Evolutionary conservation across 2,797 vertebrate genomes (phyloP).

Genomic region (Pterois miles): DNA sequence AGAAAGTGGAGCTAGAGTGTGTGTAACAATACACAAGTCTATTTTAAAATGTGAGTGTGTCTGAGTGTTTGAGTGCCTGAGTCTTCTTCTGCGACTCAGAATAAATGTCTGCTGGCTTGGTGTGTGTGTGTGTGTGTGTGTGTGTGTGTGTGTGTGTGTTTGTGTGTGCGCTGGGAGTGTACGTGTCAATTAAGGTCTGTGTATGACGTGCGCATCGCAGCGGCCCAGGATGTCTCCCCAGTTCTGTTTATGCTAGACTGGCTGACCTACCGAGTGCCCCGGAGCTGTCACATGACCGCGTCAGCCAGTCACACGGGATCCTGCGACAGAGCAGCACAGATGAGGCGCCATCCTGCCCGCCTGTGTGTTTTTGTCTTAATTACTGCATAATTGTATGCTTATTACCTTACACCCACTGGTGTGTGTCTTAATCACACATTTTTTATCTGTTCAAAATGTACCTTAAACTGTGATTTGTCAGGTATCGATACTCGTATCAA

Average conservation of each 20-base stretch:
- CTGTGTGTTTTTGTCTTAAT: constrained; percentile 46
- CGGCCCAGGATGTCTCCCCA: constrained; percentile 46
- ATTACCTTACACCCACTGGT: background rate
- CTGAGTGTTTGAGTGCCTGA: background rate
- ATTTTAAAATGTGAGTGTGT: constrained; percentile 27
- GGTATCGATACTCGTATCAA: too few species aligned
- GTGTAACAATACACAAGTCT: too few species aligned
- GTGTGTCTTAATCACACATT: background rate
- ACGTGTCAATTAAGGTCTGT: constrained; percentile 6
- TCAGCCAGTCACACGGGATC: constrained; percentile 47
- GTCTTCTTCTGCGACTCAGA: constrained; percentile 17
- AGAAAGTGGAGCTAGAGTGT: background rate
- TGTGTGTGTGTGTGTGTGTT: background rate
- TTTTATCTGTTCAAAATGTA: too few species aligned
- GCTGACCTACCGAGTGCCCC: constrained; percentile 57
- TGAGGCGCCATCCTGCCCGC: constrained; percentile 36
- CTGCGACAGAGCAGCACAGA: constrained; percentile 41
- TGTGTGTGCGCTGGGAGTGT: constrained; percentile 6
- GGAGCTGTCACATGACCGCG: constrained; percentile 61
- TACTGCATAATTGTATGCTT: constrained; percentile 18
- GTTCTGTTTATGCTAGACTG: constrained; percentile 58
- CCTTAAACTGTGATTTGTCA: too few species aligned
- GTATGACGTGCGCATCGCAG: background rate
- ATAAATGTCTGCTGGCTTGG: constrained; percentile 19
- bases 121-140: background rate